Evolutionary conservation across 2,797 vertebrate species (phyloP).

Genomic region (Setipinna tenuifilis): DNA sequence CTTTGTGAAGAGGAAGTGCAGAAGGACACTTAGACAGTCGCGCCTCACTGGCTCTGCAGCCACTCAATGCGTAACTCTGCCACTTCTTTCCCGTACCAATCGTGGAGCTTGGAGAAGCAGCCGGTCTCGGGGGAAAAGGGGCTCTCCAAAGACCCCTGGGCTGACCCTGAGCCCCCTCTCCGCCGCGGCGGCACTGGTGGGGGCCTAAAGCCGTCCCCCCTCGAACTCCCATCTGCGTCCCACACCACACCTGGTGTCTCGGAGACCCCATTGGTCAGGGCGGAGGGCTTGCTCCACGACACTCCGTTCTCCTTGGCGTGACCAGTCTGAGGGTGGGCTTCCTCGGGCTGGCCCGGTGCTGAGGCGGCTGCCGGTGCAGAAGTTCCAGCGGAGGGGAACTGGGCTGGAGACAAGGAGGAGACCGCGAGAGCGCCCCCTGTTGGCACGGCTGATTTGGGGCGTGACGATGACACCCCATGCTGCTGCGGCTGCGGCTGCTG

Average conservation of each 20-base stretch:
- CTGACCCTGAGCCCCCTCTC: constrained; percentile 57
- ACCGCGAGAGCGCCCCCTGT: constrained; percentile 31
- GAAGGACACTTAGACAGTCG: background rate
- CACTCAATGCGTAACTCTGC: constrained; percentile 80
- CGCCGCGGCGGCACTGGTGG: constrained; percentile 81
- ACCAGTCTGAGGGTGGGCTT: constrained; percentile 59
- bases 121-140: constrained; percentile 63
- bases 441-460: constrained; percentile 61
- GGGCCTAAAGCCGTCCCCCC: constrained; percentile 55
- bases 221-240: constrained; percentile 55
- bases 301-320: constrained; percentile 80
- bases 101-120: constrained; percentile 85
- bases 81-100: constrained; percentile 86
- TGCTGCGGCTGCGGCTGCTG: constrained; percentile 24
- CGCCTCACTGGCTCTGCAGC: constrained; percentile 74
- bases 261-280: constrained; percentile 54
- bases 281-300: constrained; percentile 75
- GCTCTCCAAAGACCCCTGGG: constrained; percentile 59
- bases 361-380: background rate
- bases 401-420: background rate
- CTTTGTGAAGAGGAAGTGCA: background rate
- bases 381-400: background rate
- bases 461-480: background rate
- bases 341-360: constrained; percentile 54
- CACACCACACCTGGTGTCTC: constrained; percentile 67